Base-by-base conservation (phyloP, 2,888 invertebrate genomes). In the Stenotaenia linearis region DNA sequence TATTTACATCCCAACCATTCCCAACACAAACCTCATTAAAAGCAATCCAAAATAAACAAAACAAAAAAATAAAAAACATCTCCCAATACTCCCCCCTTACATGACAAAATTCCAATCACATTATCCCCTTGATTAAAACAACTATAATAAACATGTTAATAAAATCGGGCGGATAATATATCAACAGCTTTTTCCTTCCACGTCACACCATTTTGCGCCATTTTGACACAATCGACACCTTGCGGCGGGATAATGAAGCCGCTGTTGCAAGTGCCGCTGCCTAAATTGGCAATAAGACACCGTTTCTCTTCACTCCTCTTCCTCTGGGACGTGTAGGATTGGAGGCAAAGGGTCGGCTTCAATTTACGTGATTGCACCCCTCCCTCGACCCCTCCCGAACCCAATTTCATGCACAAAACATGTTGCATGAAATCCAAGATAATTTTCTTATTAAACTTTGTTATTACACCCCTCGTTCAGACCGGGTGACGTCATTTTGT, bases 281-380 rank as follows among this genome's bases (percentile, higher is more conserved):
- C 21, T 56, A 56, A 56, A 56, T 56, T 56, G 56, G 56, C 56
- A 56, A 56, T 56, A 56, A 56, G 56, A 56, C 56, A 56, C 21
- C 40, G 40, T 40, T 40, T 40, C 56, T 18, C 56, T 18, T 21
- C 21, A 2, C 4, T 3, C 10, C 56, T 4, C 23, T 56, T 12
- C 56, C 56, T 4, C 7, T 18, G 56, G 23, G 45, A 45, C 45
- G 12, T 45, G 45, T 18, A 18, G 45, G 18, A 45, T 45, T 45
- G 45, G 45, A 45, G 45, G 12, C 45, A 18, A 45, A 18, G 45
- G 45, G 56, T 56, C 56, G 56, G n/a, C 56, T 56, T 56, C 56
- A 56, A 56, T 56, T 56, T 56, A 56, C 56, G 56, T 56, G 56
- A 56, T 56, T 56, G 56, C 56, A 56, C 56, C 3, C 56, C 56